Evolutionary conservation across 2,888 invertebrate genomes (phyloP).

Genomic region (Antitype chi): DNA sequence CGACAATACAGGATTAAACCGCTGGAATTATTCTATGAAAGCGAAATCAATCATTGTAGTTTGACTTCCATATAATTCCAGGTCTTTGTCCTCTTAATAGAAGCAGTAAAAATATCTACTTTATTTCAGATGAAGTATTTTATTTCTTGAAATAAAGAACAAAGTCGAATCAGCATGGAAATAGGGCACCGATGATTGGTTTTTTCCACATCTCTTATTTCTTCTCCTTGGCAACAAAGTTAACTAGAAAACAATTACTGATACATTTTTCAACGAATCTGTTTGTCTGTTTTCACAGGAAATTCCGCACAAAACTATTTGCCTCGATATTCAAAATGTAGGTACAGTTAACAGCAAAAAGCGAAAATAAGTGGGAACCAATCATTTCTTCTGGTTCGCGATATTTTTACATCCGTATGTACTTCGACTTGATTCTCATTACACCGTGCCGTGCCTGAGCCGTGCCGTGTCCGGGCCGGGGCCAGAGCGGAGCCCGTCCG

Average conservation of each 20-base stretch:
- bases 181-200: constrained; percentile 15
- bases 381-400: too few species aligned
- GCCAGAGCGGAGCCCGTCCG: too few species aligned
- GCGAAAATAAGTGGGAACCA: not conserved
- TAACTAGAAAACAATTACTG: constrained; percentile 16
- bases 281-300: not conserved
- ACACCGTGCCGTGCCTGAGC: too few species aligned
- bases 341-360: not conserved
- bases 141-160: constrained; percentile 24
- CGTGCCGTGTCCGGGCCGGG: too few species aligned
- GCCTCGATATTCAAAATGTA: not conserved
- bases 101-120: constrained; percentile 16
- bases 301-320: not conserved
- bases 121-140: not conserved
- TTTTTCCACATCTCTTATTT: constrained; percentile 1
- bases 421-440: too few species aligned
- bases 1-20: not conserved
- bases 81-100: constrained; percentile 8
- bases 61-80: constrained; percentile 18
- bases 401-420: too few species aligned
- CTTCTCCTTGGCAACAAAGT: constrained; percentile 14
- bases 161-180: constrained; percentile 16
- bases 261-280: not conserved
- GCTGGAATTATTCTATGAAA: not conserved
- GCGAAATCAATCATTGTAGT: not conserved